phyloP scores from a whole-genome alignment of 1,140 invertebrate species.

The Adelges cooleyi region DNA sequence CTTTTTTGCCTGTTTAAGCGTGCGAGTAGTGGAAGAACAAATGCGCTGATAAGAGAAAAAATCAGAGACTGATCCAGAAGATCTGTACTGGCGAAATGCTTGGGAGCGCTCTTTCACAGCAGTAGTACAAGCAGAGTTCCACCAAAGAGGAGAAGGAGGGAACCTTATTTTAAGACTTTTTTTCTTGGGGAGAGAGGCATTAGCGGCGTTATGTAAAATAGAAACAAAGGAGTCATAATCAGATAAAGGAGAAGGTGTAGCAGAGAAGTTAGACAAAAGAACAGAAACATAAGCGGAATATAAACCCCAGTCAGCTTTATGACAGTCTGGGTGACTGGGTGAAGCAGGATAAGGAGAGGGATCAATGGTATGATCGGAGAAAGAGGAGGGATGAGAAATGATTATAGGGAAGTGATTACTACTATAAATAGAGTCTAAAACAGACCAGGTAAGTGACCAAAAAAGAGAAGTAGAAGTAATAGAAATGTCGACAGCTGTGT shows the following conservation, averaged over 20 bases:
- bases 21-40: not conserved
- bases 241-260: too few relatives aligned
- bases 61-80: not conserved
- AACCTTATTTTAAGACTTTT: too few relatives aligned
- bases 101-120: not conserved
- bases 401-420: not conserved
- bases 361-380: not conserved
- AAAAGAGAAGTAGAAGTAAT: not conserved
- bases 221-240: too few relatives aligned
- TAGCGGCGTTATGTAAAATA: too few relatives aligned
- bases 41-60: not conserved
- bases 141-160: not conserved
- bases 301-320: not conserved
- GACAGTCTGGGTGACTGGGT: not conserved
- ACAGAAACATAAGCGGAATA: not conserved
- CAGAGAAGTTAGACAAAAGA: not conserved
- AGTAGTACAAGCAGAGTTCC: not conserved
- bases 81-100: not conserved
- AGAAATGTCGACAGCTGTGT: not conserved
- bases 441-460: not conserved
- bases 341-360: not conserved
- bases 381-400: not conserved
- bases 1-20: not conserved
- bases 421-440: not conserved
- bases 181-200: too few relatives aligned